Base-by-base conservation (phyloP, 2,888 invertebrate genomes). In the Furcula furcula region DNA sequence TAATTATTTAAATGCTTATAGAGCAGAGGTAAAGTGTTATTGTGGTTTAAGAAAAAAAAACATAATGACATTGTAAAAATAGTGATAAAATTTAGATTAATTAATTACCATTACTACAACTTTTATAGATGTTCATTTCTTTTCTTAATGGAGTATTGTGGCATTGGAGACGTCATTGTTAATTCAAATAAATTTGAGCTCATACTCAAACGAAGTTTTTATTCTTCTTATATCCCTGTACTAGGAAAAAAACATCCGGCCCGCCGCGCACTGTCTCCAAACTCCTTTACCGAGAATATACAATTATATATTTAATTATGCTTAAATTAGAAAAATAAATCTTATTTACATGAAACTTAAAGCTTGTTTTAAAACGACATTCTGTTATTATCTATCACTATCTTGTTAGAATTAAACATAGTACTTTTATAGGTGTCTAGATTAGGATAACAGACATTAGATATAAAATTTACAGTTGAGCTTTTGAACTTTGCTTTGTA, bases 1-100 rank as follows among this genome's bases (percentile, higher is more conserved):
- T 78, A 54, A 88, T 86, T 80, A 87, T 87, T 88, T 78, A 80
- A 81, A 85, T 77, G 88, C 88, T 88, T 87, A 73, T 88, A 88
- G 88, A 83, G 85, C 88, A 77, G 68, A 71, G 73, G 75, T 84
- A 85, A 80, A 79, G 87, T 88, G 87, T 88, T 88, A 77, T 87
- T 87, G 88, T 88, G 86, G 83, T 85, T 82, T 83, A 87, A 82
- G 84, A 70, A 73, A 75, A n/a, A n/a, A 80, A 81, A 83, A 86
- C 86, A 88, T 87, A 82, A 87, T 88, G 88, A 87, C 88, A 86
- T 86, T 88, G 88, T 88, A 88, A 77, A 86, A 86, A 86, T 88
- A 88, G 87, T 86, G 76, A 81, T 86, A 87, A 86, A 78, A 74
- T 83, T 28, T 88, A 88, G 88, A 84, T 84, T 88, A 88, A 84